Evolutionary conservation across 2,113 vertebrate genomes (phyloP).

Genomic region (Mohoua ochrocephala): DNA sequence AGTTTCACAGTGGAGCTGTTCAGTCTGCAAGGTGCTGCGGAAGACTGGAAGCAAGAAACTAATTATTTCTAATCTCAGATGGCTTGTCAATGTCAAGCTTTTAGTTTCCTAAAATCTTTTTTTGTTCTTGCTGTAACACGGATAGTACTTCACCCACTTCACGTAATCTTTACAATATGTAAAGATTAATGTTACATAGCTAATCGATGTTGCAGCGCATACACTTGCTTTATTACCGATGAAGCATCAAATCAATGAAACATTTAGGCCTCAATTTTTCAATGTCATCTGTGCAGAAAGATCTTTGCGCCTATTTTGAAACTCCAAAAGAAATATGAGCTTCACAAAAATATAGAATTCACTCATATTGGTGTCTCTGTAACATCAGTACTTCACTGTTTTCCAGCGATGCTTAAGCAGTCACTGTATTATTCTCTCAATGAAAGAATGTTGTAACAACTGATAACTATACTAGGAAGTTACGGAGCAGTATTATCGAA

Average conservation of each 20-base stretch:
- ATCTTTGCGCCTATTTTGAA: neutral
- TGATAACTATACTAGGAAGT: neutral
- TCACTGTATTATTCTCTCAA: neutral
- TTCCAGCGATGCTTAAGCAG: neutral
- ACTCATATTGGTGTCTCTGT: neutral
- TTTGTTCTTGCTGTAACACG: neutral
- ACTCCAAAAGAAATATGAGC: neutral
- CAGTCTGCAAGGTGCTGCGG: neutral
- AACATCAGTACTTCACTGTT: neutral
- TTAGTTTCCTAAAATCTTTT: neutral
- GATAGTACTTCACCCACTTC: neutral
- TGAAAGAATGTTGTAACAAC: neutral
- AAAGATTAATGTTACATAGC: neutral
- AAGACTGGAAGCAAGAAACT: neutral
- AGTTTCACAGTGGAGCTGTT: neutral
- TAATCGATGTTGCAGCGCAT: slow-evolving; percentile 2
- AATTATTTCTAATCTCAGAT: neutral
- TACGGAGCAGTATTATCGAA: neutral
- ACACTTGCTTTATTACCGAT: neutral
- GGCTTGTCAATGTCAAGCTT: neutral
- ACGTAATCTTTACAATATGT: no score
- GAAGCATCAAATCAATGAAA: neutral
- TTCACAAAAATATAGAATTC: neutral
- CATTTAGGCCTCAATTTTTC: neutral
- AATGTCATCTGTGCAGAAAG: neutral